phyloP scores from a whole-genome alignment of 1,140 invertebrate species.

The Ditylenchus dipsaci region DNA sequence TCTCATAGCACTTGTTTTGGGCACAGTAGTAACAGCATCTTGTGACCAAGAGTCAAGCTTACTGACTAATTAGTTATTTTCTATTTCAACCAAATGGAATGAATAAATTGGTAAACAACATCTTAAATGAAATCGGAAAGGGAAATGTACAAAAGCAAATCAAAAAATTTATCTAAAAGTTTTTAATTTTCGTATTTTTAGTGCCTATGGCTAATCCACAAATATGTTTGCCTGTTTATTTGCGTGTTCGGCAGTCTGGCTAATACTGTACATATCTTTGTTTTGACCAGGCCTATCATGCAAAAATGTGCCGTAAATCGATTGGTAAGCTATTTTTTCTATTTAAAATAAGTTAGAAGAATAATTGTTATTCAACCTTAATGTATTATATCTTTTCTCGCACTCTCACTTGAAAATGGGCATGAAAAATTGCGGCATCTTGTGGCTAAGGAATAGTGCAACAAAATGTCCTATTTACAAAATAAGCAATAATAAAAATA shows the following conservation, averaged over 20 bases:
- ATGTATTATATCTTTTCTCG: too few species aligned
- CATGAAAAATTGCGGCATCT: too few species aligned
- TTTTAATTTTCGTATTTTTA: slow-evolving; percentile 35
- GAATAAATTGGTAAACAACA: neutral
- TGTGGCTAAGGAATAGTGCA: too few species aligned
- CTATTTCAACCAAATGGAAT: neutral
- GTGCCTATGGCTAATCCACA: slow-evolving; percentile 42
- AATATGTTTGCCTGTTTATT: slow-evolving; percentile 39
- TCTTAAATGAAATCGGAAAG: slow-evolving; percentile 2
- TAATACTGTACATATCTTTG: slow-evolving; percentile 42
- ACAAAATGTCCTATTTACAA: too few species aligned
- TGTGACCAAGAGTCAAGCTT: too few species aligned
- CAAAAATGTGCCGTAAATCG: slow-evolving; percentile 47
- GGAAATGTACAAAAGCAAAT: slow-evolving; percentile 11
- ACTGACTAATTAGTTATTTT: neutral
- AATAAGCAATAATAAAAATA: too few species aligned
- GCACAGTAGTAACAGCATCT: too few species aligned
- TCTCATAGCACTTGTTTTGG: too few species aligned
- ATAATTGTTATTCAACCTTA: too few species aligned
- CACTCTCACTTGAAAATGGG: too few species aligned
- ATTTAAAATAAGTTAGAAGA: too few species aligned
- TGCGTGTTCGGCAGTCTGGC: slow-evolving; percentile 43
- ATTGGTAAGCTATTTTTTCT: slow-evolving; percentile 33
- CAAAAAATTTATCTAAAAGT: too few species aligned
- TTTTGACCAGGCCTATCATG: slow-evolving; percentile 40